Base-by-base conservation (phyloP, 2,113 vertebrate species). In the Podarcis cretensis region DNA sequence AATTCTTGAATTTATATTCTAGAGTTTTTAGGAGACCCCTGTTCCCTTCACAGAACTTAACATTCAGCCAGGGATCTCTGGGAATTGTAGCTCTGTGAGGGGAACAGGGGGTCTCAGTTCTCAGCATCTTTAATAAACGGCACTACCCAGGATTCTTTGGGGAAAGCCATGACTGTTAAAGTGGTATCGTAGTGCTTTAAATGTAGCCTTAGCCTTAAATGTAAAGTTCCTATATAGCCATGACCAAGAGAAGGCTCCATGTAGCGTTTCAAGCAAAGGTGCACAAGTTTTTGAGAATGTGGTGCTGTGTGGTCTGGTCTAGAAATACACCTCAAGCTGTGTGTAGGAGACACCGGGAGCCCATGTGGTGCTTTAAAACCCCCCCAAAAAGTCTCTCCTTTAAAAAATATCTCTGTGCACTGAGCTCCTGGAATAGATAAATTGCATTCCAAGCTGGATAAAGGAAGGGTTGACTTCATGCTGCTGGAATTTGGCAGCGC, bases 391-490 rank as follows among this genome's bases (percentile, higher is more conserved):
- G 1, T 2, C 32, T 32, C 10, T 82, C 75, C 32, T 86, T 76
- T 69, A 79, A 35, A 35, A 83, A 91, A n/a, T 76, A 59, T 77
- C 86, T 30, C 14, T 16, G 57, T 14, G 48, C 54, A 32, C 20
- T 35, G 30, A 23, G 35, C 84, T 25, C n/a, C 59, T 74, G 83
- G 88, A 90, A 75, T 81, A 71, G 69, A n/a, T 5, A 37, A 0
- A 83, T 65, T 75, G 35, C 63, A 77, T 88, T 83, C 87, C 73
- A 83, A 37, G 71, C 40, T 68, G 73, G 73, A 77, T 66, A 66
- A 66, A 77, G 57, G 73, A 43, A 86, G 74, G 14, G 37, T 21
- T 66, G 84, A 78, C 84, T 86, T 77, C 37, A 66, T 66, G 35
- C 25, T 66, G 57, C 4, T 86, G 74, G 74, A 66, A 77, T 78